A percentile compares a stretch with the other conserved stretches of the same genome.
Evolutionary conservation across 2,888 invertebrate genomes (phyloP).

Genomic region (Melangyna quadrimaculata): DNA sequence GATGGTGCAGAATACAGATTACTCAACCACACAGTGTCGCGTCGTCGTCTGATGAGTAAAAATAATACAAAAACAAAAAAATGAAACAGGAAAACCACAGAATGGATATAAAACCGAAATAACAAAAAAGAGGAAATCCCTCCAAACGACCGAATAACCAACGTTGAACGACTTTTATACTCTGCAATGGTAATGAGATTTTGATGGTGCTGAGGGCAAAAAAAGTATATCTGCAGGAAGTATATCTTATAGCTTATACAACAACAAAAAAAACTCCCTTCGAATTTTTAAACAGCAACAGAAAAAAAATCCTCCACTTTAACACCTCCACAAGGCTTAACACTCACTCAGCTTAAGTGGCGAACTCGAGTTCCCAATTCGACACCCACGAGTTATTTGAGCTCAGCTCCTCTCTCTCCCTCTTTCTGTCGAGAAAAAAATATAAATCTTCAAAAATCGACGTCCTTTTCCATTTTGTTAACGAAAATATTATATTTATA

Average conservation of each 20-base stretch:
- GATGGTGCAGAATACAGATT: slow-evolving; percentile 5
- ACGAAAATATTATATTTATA: background rate
- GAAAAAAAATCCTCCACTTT: slow-evolving; percentile 26
- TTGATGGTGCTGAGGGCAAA: slow-evolving; percentile 45
- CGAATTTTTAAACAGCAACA: background rate
- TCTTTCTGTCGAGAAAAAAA: background rate
- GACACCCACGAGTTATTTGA: slow-evolving; percentile 49
- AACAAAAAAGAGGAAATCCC: slow-evolving; percentile 44
- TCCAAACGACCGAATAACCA: slow-evolving; percentile 3
- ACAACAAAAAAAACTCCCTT: slow-evolving; percentile 41
- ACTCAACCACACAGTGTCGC: background rate
- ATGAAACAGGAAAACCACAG: slow-evolving; percentile 60
- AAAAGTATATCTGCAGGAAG: slow-evolving; percentile 43
- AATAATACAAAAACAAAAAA: slow-evolving; percentile 6
- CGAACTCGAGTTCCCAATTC: slow-evolving; percentile 38
- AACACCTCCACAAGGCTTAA: slow-evolving; percentile 57
- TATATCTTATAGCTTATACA: slow-evolving; percentile 13
- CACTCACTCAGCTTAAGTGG: slow-evolving; percentile 39
- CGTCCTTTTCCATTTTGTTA: background rate
- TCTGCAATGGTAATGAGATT: slow-evolving; percentile 70
- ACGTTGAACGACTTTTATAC: too few species aligned
- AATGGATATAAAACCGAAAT: slow-evolving; percentile 33
- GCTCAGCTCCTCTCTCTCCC: too few species aligned
- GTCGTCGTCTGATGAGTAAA: background rate
- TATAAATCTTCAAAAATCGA: slow-evolving; percentile 11